A percentile compares a stretch with the other conserved stretches of the same genome.
Conservation (phyloP, 2,113 vertebrate genomes). For the Galemys pyrenaicus region DNA sequence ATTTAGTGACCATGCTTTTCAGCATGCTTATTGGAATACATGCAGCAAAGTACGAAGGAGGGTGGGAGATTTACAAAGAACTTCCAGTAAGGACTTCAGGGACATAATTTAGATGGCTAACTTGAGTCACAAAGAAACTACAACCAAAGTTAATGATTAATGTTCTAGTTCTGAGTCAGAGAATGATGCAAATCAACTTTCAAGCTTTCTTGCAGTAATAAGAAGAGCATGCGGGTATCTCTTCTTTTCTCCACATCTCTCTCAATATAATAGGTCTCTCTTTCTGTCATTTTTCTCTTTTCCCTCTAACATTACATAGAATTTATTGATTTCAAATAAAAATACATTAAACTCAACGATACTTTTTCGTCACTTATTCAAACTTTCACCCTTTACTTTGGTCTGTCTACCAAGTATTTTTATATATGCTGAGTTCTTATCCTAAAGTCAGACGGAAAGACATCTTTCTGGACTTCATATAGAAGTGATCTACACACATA, state of each 20-base stretch:
- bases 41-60: not conserved
- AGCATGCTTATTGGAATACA: slow-evolving; percentile 42
- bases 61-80: not conserved
- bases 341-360: not conserved
- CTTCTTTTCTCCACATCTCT: not conserved
- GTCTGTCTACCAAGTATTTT: not conserved
- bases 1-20: slow-evolving; percentile 51
- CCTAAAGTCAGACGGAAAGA: not conserved
- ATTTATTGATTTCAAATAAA: not conserved
- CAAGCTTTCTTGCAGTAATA: not conserved
- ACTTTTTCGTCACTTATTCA: not conserved
- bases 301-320: not conserved
- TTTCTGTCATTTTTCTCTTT: not conserved
- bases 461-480: not conserved
- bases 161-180: not conserved
- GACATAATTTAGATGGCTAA: not conserved
- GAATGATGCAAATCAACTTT: not conserved
- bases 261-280: not conserved
- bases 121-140: not conserved
- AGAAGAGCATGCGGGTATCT: not conserved
- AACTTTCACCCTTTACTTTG: not conserved
- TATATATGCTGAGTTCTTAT: not conserved
- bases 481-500: not conserved
- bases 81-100: not conserved
- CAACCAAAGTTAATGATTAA: not conserved